phyloP scores from a whole-genome alignment of 2,888 invertebrate genomes.

The Stenichneumon culpator region DNA sequence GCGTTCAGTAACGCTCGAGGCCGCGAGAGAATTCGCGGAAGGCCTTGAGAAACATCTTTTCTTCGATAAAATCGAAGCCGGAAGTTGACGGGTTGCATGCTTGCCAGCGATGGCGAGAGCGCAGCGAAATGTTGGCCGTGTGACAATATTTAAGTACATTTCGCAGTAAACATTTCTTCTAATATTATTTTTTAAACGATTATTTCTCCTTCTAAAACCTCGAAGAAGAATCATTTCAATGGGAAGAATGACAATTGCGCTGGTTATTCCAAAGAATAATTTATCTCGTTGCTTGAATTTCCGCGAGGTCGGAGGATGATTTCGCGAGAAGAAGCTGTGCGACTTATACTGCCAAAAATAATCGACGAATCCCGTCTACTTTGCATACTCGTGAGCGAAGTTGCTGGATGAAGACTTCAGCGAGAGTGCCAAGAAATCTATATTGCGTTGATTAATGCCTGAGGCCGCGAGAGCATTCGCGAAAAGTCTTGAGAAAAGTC shows the following conservation, averaged over 20 bases:
- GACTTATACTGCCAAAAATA: slow-evolving; percentile 23
- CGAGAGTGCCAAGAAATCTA: slow-evolving; percentile 37
- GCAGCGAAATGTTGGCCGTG: too few relatives aligned
- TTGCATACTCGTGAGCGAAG: slow-evolving; percentile 47
- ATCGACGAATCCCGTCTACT: slow-evolving; percentile 22
- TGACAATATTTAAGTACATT: too few relatives aligned
- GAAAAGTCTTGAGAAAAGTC: slow-evolving; percentile 29
- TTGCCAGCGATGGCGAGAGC: slow-evolving; percentile 3
- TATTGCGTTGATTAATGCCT: slow-evolving; percentile 12
- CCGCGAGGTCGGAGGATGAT: too few relatives aligned
- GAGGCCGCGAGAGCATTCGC: slow-evolving; percentile 22
- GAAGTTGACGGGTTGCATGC: slow-evolving; percentile 24
- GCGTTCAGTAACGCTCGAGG: slow-evolving; percentile 10
- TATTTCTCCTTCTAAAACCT: too few relatives aligned
- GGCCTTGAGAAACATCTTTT: slow-evolving; percentile 26
- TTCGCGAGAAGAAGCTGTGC: slow-evolving; percentile 10
- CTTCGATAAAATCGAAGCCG: slow-evolving; percentile 24
- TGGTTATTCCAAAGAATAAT: too few relatives aligned
- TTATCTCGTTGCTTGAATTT: too few relatives aligned
- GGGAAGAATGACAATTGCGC: too few relatives aligned
- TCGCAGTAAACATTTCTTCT: too few relatives aligned
- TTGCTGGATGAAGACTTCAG: slow-evolving; percentile 20
- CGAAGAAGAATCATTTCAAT: too few relatives aligned
- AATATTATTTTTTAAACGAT: too few relatives aligned
- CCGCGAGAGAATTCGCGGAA: slow-evolving; percentile 35